Base-by-base conservation (phyloP, 2,888 invertebrate species). In the Rhagium mordax region DNA sequence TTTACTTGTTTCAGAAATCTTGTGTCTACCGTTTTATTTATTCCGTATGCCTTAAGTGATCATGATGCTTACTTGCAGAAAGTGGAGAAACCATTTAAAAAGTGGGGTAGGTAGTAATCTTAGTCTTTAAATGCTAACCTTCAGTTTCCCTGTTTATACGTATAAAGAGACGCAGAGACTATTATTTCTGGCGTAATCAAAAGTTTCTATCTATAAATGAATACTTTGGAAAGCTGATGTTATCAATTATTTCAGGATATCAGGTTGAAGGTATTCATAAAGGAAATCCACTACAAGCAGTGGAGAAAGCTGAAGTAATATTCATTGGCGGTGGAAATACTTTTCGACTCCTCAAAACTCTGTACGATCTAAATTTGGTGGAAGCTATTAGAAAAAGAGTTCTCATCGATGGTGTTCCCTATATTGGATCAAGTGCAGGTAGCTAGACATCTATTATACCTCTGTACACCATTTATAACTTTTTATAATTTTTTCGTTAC, bases 281-380 rank as follows among this genome's bases (percentile, higher is more conserved):
- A 21, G 73, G 88, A 7, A 89, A 93, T 85, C 91, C 92, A 15
- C 82, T 87, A 4, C 85, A 88, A 68, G 92, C 93, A 18, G 87
- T 94, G 0, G 86, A 89, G 62, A 85, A 88, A 20, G 92, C 94
- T 0, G 89, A 94, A 87, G 93, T 93, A 27, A 91, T 95, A 79
- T 95, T 94, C 86, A 87, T 95, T 41, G 95, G 95, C 7, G 95
- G 95, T 60, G 95, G 95, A 55, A 96, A 96, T 84, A 95, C 95
- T 20, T 96, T 95, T 86, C 88, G 92, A 16, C 89, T 96, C 18
- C 85, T 95, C 21, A 93, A 93, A 85, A 89, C 90, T 0, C 86
- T 95, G 5, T 94, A 95, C 84, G 93, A 94, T 24, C 87, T 92
- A 48, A 88, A 93, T 70, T 87, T 95, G 51, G 86, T 95, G 2